These are phyloP conservation scores for Oncorhynchus tshawytscha DNA, from an alignment of 2,113 vertebrate genomes.

Conservation along the genomic window DNA sequence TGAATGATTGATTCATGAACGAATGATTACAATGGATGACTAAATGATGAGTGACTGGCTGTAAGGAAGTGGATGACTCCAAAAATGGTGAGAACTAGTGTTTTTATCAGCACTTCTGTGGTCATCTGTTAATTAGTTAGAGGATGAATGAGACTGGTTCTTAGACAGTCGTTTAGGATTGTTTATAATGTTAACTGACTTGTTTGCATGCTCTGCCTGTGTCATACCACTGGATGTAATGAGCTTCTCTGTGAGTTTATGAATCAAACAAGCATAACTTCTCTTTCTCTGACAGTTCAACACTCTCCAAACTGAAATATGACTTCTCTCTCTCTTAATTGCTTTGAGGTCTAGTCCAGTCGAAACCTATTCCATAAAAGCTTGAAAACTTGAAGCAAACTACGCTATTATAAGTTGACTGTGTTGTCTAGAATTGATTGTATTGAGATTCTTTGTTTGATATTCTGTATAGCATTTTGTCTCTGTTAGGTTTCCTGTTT, in stretches of 20 bases:
- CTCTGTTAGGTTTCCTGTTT: neutral
- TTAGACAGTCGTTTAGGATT: neutral
- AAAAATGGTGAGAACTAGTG: neutral
- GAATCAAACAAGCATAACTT: neutral
- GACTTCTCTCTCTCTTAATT: neutral
- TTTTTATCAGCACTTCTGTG: constrained; percentile 36
- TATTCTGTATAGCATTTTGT: neutral
- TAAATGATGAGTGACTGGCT: too few species aligned
- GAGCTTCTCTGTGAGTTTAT: constrained; percentile 15
- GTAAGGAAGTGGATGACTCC: neutral
- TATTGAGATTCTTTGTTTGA: neutral
- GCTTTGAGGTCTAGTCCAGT: neutral
- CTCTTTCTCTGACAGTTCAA: neutral
- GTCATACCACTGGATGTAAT: constrained; percentile 14
- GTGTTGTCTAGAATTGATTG: neutral
- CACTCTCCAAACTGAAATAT: neutral
- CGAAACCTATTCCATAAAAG: neutral
- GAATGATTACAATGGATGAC: constrained; percentile 5
- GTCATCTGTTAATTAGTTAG: constrained; percentile 1
- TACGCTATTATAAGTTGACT: neutral
- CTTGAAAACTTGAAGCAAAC: constrained; percentile 29
- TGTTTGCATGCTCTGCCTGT: constrained; percentile 21
- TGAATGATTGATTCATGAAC: constrained; percentile 13
- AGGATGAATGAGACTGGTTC: constrained; percentile 32
- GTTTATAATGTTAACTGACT: neutral